Base-by-base conservation (phyloP, 1,140 invertebrate genomes). In the Liolophura sinensis region DNA sequence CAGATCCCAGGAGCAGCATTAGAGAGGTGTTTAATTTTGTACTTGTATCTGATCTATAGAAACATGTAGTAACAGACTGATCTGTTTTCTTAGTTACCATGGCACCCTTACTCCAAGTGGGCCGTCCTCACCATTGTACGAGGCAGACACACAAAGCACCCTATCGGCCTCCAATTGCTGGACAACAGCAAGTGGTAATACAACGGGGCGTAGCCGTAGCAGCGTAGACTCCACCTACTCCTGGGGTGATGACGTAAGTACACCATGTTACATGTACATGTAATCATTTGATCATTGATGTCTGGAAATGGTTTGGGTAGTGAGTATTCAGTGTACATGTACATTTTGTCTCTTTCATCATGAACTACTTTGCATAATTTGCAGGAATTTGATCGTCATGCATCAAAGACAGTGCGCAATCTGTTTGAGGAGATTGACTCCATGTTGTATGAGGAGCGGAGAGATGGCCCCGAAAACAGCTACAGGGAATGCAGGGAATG, bases 311-410 rank as follows among this genome's bases (percentile, higher is more conserved):
- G 14, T 15, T n/a, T 50, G n/a, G 7, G 51, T 24, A 54, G 22
- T n/a, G 51, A 54, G 51, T 20, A 54, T 20, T 3, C 7, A 12
- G 22, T 54, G 51, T 12, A 20, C 18, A 20, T n/a, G n/a, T 54
- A 20, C 24, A 20, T 9, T 54, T 11, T 54, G 9, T 56, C 20
- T 24, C 54, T 60, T 16, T 56, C 5, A 14, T 65, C 4, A 58
- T 31, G 7, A 9, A 15, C 59, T 64, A 46, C 7, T 31, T 62
- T 40, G 31, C 31, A 55, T 70, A 46, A 62, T 58, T 72, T 72
- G 14, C 70, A 81, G 79, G 79, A 81, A 62, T 80, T 79, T 73
- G 79, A 81, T 62, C 70, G 72, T 47, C 76, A 79, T 56, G 77
- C 78, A 57, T 72, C 79, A 12, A 76, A 71, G 51, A 78, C 70